These are phyloP conservation scores for Sepioteuthis lessoniana DNA, from an alignment of 2,888 invertebrate species.

Conservation along the genomic window DNA sequence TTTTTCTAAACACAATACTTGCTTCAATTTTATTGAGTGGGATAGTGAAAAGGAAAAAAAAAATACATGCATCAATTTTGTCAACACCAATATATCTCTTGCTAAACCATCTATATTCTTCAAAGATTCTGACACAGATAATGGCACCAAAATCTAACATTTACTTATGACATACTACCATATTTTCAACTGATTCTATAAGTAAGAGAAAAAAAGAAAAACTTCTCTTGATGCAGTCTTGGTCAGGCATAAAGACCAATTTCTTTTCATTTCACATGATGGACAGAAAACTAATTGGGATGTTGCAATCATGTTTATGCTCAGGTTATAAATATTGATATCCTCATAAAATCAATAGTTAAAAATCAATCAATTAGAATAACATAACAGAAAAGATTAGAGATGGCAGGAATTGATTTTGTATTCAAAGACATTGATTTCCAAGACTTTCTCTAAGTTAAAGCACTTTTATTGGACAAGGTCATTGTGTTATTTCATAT, in stretches of 20 bases:
- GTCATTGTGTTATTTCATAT: neutral
- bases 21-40: no score
- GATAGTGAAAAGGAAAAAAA: no score
- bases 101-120: neutral
- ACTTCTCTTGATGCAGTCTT: neutral
- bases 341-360: neutral
- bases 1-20: no score
- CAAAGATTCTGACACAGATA: neutral
- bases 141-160: neutral
- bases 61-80: no score
- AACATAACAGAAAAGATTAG: neutral
- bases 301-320: neutral
- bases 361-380: constrained; percentile 17
- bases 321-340: neutral
- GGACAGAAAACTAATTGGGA: neutral
- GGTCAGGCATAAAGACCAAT: neutral
- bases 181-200: neutral
- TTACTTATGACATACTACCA: no score
- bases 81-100: neutral
- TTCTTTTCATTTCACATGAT: neutral
- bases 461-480: neutral
- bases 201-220: neutral
- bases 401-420: neutral
- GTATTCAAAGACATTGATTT: neutral
- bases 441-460: neutral